Percentiles rank a stretch among this genome's conserved stretches.
Evolutionary conservation across 2,888 invertebrate species (phyloP).

Genomic region (Folsomia candida): DNA sequence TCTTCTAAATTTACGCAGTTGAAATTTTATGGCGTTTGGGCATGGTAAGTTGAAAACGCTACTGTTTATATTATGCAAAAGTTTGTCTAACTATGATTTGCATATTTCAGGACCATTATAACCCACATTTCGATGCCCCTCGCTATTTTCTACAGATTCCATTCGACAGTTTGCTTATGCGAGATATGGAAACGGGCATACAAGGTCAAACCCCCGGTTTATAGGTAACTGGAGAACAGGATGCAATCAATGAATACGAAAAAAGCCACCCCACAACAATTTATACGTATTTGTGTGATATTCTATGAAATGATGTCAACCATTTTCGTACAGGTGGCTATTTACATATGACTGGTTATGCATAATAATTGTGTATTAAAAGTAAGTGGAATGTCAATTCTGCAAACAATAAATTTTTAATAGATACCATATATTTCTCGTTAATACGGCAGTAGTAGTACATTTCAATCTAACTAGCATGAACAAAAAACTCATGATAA

Average conservation of each 20-base stretch:
- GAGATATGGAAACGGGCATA: conserved; percentile 95
- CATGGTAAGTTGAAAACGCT: conserved; percentile 54
- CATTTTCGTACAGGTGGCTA: too few relatives aligned
- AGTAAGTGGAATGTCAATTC: too few relatives aligned
- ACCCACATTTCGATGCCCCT: conserved; percentile 56
- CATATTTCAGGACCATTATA: conserved; percentile 1
- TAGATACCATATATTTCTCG: conserved; percentile 10
- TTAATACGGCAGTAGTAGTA: background rate
- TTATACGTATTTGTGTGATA: too few relatives aligned
- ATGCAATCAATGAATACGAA: too few relatives aligned
- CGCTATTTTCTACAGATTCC: conserved; percentile 67
- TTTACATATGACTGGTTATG: too few relatives aligned
- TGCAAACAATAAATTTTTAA: background rate
- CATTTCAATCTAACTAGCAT: background rate
- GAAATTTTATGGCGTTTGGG: conserved; percentile 56
- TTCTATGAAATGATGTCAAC: too few relatives aligned
- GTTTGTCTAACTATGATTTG: background rate
- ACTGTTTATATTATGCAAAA: conserved; percentile 54
- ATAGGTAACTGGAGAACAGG: too few relatives aligned
- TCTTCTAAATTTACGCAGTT: background rate
- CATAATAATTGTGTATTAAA: too few relatives aligned
- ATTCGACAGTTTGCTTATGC: conserved; percentile 89
- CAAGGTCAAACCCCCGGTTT: conserved; percentile 72
- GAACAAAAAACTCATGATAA: background rate
- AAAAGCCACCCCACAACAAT: too few relatives aligned